These are phyloP conservation scores for Drosophila ananassae DNA, from an alignment of 1,140 invertebrate species.

Conservation along the genomic window DNA sequence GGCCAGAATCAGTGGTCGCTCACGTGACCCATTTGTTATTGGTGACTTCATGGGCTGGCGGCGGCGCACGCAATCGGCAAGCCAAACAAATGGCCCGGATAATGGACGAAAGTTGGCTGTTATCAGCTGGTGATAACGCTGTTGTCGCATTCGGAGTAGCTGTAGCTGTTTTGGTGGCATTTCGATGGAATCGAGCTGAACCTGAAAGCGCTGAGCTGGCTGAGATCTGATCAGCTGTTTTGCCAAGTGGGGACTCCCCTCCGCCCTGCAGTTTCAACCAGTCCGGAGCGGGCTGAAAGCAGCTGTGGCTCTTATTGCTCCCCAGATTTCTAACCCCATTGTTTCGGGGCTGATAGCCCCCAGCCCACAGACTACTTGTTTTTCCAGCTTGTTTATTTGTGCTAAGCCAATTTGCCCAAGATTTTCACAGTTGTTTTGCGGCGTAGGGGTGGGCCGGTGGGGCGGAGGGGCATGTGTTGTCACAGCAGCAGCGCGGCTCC, in stretches of 20 bases:
- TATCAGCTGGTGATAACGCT: slow-evolving; percentile 30
- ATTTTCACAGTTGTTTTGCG: slow-evolving; percentile 38
- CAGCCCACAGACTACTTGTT: slow-evolving; percentile 2
- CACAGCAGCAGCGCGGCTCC: neutral
- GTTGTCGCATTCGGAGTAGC: neutral
- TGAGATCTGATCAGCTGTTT: slow-evolving; percentile 64
- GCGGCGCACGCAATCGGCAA: slow-evolving; percentile 4
- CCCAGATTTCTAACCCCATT: slow-evolving; percentile 38
- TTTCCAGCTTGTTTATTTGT: slow-evolving; percentile 63
- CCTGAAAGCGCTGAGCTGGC: neutral
- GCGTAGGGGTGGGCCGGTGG: too few species aligned
- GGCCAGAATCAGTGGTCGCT: slow-evolving; percentile 15
- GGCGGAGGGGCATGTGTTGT: too few species aligned
- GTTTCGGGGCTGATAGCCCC: neutral
- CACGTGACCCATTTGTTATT: slow-evolving; percentile 50
- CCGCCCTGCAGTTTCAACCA: neutral
- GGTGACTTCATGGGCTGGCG: slow-evolving; percentile 16
- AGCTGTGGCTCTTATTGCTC: slow-evolving; percentile 43
- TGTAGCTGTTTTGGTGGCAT: slow-evolving; percentile 32
- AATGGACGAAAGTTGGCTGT: slow-evolving; percentile 17
- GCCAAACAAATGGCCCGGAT: slow-evolving; percentile 3
- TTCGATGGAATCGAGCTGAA: slow-evolving; percentile 55
- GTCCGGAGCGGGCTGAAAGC: slow-evolving; percentile 19
- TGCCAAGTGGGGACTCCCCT: neutral
- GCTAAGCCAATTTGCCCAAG: slow-evolving; percentile 74